Conservation (phyloP, 2,797 vertebrate species). For the Myotis daubentonii region DNA sequence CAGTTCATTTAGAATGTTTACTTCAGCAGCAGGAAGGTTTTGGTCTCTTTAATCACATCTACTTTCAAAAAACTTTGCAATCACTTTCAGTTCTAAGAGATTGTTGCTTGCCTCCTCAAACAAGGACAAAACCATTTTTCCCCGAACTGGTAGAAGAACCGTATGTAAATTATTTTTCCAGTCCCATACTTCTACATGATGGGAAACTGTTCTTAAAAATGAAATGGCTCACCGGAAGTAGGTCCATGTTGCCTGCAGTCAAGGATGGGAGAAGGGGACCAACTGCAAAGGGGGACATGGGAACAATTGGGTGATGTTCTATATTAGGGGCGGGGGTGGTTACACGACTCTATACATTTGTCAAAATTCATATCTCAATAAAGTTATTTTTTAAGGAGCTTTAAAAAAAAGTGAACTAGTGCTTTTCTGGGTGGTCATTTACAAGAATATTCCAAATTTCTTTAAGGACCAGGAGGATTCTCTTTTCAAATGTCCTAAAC, state of each 20-base stretch:
- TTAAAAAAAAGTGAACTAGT: constrained; percentile 7
- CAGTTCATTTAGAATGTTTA: constrained; percentile 39
- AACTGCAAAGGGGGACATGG: background rate
- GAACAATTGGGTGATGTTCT: background rate
- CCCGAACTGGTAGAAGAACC: background rate
- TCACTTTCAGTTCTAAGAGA: background rate
- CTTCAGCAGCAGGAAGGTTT: constrained; percentile 1
- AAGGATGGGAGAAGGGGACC: too few relatives aligned
- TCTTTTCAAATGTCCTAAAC: constrained; percentile 27
- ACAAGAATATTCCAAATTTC: constrained; percentile 39
- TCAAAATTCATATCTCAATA: background rate
- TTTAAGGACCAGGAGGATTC: background rate
- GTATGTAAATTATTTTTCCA: constrained; percentile 48
- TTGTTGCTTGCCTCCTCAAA: background rate
- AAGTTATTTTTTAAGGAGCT: background rate
- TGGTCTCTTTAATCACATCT: background rate
- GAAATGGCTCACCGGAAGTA: constrained; percentile 16
- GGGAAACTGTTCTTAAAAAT: constrained; percentile 21
- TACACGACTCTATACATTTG: background rate
- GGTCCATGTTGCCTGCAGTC: background rate
- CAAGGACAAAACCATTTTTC: background rate
- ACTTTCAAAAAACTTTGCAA: constrained; percentile 42
- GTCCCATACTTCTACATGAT: background rate
- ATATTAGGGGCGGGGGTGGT: background rate
- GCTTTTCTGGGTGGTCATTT: background rate